Evolutionary conservation across 2,888 invertebrate genomes (phyloP), one percentile per base, ranked within the genome.

Genomic region (Orchestes rusci): DNA sequence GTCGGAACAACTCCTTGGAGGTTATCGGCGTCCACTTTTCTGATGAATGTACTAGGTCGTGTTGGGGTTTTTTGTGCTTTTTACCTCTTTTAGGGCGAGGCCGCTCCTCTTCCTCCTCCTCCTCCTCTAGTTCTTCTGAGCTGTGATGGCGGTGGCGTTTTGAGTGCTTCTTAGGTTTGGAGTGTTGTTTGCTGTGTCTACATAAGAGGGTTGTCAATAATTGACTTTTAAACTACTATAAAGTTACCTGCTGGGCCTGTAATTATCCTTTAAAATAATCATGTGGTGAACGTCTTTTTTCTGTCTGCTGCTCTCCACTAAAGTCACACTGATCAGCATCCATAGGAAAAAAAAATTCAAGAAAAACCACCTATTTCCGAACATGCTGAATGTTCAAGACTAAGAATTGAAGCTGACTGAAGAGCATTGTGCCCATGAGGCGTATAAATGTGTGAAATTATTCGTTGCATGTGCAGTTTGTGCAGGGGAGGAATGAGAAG

Each of bases 271-370:
- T 15, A 50, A 16, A 5, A 44, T 18, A 17, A 50, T 48, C 47
- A 46, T 47, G 30, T 50, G 50, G 16, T 44, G 47, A 1, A 50
- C 44, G 37, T 50, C 50, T 28, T 40, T 47, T 28, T 47, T 50
- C 19, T 50, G 41, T 3, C 43, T 38, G 7, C 3, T 16, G 18
- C 47, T 31, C 20, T 50, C 50, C 16, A 35, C 50, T 13, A 47
- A 8, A 2, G 34, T 33, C 7, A 23, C 30, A 16, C 29, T 23
- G 10, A 23, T 23, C 5, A 23, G 5, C 5, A 23, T 23, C 23
- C 23, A 23, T 23, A 23, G 7, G 23, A 23, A 10, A 10, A 10
- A 5, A 23, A 10, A 5, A 7, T 23, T 23, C 10, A 23, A 10
- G 10, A 23, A 7, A 23, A 23, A 23, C 23, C 5, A 5, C 23